Base-by-base conservation (phyloP, 2,888 invertebrate species). In the Colletes collaris region DNA sequence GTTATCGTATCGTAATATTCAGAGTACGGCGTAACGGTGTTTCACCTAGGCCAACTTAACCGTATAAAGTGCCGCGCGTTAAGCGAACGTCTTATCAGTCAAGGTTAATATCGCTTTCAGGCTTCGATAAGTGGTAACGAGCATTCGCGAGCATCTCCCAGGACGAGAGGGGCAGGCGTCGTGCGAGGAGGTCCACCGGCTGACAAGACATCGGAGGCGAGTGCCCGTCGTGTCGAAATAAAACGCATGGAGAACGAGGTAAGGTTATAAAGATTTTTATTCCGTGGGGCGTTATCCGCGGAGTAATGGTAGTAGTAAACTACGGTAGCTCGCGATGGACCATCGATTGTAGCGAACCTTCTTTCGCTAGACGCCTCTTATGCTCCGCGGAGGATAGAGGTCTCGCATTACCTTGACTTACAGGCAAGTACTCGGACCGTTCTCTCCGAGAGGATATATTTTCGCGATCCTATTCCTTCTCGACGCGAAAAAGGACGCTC, bases 231-330 rank as follows among this genome's bases (percentile, higher is more conserved):
- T 63, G 76, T 27, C 49, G 62, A 76, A 80, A 85, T 73, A 71
- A 82, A 85, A 87, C 75, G 81, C 86, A 86, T 85, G 86, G 86
- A 86, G 86, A 88, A 87, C 88, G 81, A 87, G 86, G 89, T 86
- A 87, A 89, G 89, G 89, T 87, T 88, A 89, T 91, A 91, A 91
- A 91, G 88, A 88, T 90, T 91, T 91, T 91, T 91, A 91, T 91
- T 91, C 89, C 77, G 4, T 3, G 79, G 76, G 81, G 85, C 89
- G 89, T 89, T 91, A 91, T 90, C 89, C 89, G 84, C 70, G 83
- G 86, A 88, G 90, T 90, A 91, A 91, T 88, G 90, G 86, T 81
- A 80, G 90, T 85, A 88, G 87, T 90, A 90, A 89, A 90, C 86
- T 84, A 88, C 84, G 81, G 84, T 78, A 87, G 86, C 85, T 85